Evolutionary conservation across 30 jellyfish, hydroid and myxozoan species (phyloP).

Genomic region (Turritopsis rubra): DNA sequence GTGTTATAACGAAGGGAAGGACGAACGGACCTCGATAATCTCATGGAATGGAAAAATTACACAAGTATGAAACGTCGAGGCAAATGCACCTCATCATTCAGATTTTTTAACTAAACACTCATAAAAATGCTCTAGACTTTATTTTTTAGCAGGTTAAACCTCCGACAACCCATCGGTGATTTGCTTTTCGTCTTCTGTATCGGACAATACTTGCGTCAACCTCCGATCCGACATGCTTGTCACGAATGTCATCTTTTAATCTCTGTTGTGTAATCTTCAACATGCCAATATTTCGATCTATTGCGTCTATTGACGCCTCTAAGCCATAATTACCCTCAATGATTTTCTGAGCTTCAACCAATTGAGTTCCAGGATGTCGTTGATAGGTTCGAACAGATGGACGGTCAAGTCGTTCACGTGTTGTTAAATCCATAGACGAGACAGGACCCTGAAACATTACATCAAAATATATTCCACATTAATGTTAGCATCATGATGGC

Average conservation of each 20-base stretch:
- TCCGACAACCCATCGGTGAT: constrained; percentile 89
- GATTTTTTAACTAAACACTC: background rate
- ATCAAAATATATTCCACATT: background rate
- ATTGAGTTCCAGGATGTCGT: constrained; percentile 87
- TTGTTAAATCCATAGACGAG: constrained; percentile 64
- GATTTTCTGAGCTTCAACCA: constrained; percentile 84
- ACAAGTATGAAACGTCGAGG: background rate
- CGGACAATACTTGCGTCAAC: constrained; percentile 92
- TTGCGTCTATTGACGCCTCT: constrained; percentile 77
- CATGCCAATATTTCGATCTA: constrained; percentile 74
- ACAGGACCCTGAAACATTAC: constrained; percentile 74
- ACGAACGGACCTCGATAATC: background rate
- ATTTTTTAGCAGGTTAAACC: constrained; percentile 55
- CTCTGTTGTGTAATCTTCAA: constrained; percentile 67
- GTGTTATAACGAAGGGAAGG: no score
- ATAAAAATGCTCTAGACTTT: background rate
- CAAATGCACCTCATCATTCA: background rate
- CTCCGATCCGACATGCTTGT: constrained; percentile 57
- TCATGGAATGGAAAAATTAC: background rate
- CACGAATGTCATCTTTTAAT: constrained; percentile 60
- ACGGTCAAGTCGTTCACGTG: constrained; percentile 80
- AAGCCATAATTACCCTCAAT: constrained; percentile 73
- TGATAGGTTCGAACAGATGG: constrained; percentile 69
- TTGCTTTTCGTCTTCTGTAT: constrained; percentile 72
- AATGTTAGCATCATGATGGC: background rate